Conservation (phyloP, 1,140 invertebrate genomes). For the Conus betulinus region DNA sequence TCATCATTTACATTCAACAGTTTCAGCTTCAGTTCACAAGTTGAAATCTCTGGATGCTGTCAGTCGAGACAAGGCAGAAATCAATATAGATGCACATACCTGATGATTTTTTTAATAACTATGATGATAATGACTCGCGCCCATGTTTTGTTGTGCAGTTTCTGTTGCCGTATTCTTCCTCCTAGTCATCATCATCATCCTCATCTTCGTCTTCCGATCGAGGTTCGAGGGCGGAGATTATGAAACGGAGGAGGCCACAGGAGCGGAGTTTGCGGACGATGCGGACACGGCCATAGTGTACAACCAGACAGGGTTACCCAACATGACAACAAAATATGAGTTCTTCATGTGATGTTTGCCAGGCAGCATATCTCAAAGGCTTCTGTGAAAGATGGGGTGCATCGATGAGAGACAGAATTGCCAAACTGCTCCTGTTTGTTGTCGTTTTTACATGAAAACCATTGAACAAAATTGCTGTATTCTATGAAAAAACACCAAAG, state of each 20-base stretch:
- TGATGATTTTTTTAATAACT: too few relatives aligned
- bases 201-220: constrained; percentile 89
- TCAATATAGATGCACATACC: too few relatives aligned
- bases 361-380: too few relatives aligned
- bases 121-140: too few relatives aligned
- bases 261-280: constrained; percentile 91
- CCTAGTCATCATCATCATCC: constrained; percentile 76
- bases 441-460: too few relatives aligned
- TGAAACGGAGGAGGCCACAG: constrained; percentile 95
- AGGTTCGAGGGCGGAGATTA: constrained; percentile 96
- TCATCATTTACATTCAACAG: background rate
- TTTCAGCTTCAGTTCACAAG: background rate
- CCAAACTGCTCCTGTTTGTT: too few relatives aligned
- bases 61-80: too few relatives aligned
- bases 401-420: too few relatives aligned
- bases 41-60: too few relatives aligned
- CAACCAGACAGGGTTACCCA: constrained; percentile 89
- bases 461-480: too few relatives aligned
- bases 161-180: constrained; percentile 16
- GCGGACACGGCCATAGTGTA: constrained; percentile 94
- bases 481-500: too few relatives aligned
- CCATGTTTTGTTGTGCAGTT: constrained; percentile 6
- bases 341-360: constrained; percentile 82
- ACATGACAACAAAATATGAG: constrained; percentile 94
- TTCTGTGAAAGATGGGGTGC: too few relatives aligned